phyloP scores from a whole-genome alignment of 2,797 vertebrate species.

The Pseudochirops corinnae region DNA sequence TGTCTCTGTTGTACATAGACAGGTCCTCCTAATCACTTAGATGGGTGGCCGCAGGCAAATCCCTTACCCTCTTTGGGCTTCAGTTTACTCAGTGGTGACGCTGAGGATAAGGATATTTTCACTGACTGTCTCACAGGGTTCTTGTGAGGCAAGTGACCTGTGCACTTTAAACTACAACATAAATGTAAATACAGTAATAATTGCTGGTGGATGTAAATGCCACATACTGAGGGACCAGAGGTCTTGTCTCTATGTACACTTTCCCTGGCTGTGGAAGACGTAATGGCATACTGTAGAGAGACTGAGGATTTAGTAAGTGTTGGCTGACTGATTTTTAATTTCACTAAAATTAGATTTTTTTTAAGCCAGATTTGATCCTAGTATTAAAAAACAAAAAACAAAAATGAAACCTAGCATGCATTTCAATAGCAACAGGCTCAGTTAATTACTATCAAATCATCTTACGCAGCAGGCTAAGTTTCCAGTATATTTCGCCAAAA shows the following conservation, averaged over 20 bases:
- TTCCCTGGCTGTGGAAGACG: not conserved
- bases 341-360: not conserved
- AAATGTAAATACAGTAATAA: not conserved
- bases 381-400: not conserved
- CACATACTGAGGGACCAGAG: not conserved
- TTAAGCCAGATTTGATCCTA: not conserved
- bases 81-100: not conserved
- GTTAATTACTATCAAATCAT: not conserved
- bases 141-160: not conserved
- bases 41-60: not conserved
- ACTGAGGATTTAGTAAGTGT: not conserved
- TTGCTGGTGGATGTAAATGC: not conserved
- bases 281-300: not conserved
- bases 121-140: not conserved
- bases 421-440: not conserved
- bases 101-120: not conserved
- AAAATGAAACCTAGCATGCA: not conserved
- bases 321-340: not conserved
- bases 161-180: not conserved
- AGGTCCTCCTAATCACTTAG: not conserved
- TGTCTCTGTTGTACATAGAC: not conserved
- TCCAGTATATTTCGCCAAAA: not conserved
- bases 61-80: not conserved
- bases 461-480: not conserved
- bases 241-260: not conserved